A percentile compares a stretch with the other conserved stretches of the same genome.
phyloP scores from a whole-genome alignment of 2,888 invertebrate species.

The Chymomyza amoena region DNA sequence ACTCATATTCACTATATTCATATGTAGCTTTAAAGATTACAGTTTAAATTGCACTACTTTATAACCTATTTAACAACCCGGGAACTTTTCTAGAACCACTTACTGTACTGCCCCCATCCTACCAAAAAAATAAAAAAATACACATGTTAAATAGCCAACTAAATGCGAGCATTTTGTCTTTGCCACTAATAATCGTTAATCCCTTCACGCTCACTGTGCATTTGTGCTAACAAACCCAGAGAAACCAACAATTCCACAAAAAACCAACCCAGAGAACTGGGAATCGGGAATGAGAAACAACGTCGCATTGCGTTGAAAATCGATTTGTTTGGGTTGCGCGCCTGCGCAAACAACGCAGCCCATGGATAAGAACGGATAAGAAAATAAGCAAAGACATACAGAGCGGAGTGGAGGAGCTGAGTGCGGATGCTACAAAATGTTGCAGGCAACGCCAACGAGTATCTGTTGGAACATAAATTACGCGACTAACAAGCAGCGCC shows the following conservation, averaged over 20 bases:
- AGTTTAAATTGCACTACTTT: too few species aligned
- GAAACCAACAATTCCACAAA: slow-evolving; percentile 13
- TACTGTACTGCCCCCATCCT: not conserved
- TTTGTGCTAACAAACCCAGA: slow-evolving; percentile 43
- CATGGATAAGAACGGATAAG: slow-evolving; percentile 73
- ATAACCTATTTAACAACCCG: not conserved
- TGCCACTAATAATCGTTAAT: slow-evolving; percentile 73
- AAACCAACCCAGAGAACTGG: not conserved
- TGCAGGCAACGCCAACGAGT: slow-evolving; percentile 71
- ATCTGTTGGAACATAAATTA: slow-evolving; percentile 77
- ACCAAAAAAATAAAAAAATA: not conserved
- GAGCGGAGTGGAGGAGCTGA: not conserved
- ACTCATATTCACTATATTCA: too few species aligned
- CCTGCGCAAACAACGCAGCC: slow-evolving; percentile 75
- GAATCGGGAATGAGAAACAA: slow-evolving; percentile 25
- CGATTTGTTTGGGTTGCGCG: slow-evolving; percentile 78
- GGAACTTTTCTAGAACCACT: not conserved
- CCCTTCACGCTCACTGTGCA: slow-evolving; percentile 76
- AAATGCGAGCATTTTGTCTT: slow-evolving; percentile 35
- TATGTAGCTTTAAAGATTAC: too few species aligned
- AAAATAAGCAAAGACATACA: slow-evolving; percentile 67
- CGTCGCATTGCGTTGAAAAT: slow-evolving; percentile 77
- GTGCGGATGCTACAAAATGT: slow-evolving; percentile 33
- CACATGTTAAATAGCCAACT: slow-evolving; percentile 1
- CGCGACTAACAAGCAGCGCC: slow-evolving; percentile 76